phyloP scores from a whole-genome alignment of 2,113 vertebrate genomes.

The Xiphias gladius region DNA sequence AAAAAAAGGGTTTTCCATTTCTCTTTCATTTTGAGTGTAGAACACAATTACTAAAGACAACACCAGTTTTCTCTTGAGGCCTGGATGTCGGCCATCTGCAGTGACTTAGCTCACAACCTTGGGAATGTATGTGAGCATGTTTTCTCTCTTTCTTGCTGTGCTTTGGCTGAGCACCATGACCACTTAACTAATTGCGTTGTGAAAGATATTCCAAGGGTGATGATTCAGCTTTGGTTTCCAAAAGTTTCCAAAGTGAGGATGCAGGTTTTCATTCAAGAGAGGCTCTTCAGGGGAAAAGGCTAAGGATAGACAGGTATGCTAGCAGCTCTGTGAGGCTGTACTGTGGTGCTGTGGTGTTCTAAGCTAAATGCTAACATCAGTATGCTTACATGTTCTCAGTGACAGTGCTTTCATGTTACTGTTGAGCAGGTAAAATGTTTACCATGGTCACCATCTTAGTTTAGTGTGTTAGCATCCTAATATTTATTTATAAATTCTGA shows the following conservation, averaged over 20 bases:
- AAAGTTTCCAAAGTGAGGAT: conserved; percentile 48
- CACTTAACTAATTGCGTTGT: conserved; percentile 72
- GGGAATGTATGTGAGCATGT: conserved; percentile 55
- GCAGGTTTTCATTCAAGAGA: conserved; percentile 28
- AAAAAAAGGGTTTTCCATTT: conserved; percentile 22
- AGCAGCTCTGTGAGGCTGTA: neutral
- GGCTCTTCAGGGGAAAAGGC: neutral
- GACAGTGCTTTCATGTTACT: neutral
- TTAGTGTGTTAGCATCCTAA: neutral
- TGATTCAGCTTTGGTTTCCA: conserved; percentile 41
- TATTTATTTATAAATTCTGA: neutral
- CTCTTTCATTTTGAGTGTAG: neutral
- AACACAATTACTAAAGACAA: conserved; percentile 39
- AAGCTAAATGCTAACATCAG: neutral
- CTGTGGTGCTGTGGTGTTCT: neutral
- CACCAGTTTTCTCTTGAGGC: conserved; percentile 37
- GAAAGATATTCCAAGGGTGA: conserved; percentile 67
- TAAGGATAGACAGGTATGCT: neutral
- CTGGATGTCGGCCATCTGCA: conserved; percentile 50
- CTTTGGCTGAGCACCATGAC: conserved; percentile 52
- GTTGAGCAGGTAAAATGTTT: neutral
- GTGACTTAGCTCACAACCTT: conserved; percentile 65
- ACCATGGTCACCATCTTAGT: neutral
- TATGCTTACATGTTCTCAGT: neutral
- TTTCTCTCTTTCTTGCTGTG: conserved; percentile 38